Percentiles rank a stretch among this genome's conserved stretches.
These are phyloP conservation scores for Hydrophis major DNA, from an alignment of 2,797 vertebrate genomes.

Conservation along the genomic window DNA sequence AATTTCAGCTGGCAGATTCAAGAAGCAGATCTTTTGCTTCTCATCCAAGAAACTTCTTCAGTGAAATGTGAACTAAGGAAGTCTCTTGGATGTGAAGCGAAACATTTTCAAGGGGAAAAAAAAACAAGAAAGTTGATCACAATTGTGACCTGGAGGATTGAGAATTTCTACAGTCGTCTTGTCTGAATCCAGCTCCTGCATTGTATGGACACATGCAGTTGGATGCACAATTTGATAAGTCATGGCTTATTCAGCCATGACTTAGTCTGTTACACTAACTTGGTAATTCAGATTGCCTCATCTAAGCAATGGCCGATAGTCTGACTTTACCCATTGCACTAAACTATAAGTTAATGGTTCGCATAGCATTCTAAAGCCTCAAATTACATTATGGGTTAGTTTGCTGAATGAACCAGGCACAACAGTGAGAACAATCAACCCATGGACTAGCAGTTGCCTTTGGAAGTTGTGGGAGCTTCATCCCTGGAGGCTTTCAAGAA, in stretches of 20 bases:
- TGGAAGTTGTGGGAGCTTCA: no score
- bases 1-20: no score
- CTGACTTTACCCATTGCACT: not conserved
- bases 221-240: not conserved
- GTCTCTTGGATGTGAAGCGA: no score
- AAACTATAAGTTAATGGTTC: not conserved
- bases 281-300: not conserved
- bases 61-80: no score
- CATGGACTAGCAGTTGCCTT: no score
- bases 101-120: no score
- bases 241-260: not conserved
- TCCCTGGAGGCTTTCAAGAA: no score
- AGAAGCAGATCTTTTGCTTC: no score
- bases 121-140: no score
- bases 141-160: no score
- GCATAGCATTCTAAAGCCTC: not conserved
- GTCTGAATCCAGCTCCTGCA: not conserved
- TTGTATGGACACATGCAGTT: not conserved
- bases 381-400: not conserved
- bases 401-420: not conserved
- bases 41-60: no score
- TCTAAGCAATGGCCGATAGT: not conserved
- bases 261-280: not conserved
- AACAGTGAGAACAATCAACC: not conserved
- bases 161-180: not conserved